A percentile compares a stretch with the other conserved stretches of the same genome.
phyloP scores from a whole-genome alignment of 2,888 invertebrate species.

The Synanthedon vespiformis region DNA sequence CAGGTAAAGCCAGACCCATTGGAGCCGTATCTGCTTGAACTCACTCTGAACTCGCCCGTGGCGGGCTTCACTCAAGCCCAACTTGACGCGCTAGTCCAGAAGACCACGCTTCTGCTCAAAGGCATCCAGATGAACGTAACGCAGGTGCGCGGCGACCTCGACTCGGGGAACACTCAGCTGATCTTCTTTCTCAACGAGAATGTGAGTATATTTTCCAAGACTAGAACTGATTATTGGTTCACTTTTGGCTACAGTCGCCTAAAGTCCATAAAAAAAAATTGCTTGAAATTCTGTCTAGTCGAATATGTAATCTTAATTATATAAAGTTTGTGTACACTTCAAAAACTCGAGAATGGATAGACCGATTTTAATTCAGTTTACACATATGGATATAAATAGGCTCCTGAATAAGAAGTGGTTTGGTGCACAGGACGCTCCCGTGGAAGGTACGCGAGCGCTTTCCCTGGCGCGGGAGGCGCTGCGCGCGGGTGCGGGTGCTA shows the following conservation, averaged over 20 bases:
- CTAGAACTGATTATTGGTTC: too few relatives aligned
- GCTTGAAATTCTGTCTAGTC: too few relatives aligned
- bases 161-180: conserved; percentile 73
- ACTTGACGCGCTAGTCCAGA: conserved; percentile 81
- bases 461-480: conserved; percentile 22
- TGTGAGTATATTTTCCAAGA: conserved; percentile 27
- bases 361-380: not conserved
- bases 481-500: conserved; percentile 26
- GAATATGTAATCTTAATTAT: too few relatives aligned
- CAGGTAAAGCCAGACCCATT: conserved; percentile 83
- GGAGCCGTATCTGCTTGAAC: conserved; percentile 81
- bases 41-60: conserved; percentile 83
- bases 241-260: too few relatives aligned
- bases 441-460: conserved; percentile 30
- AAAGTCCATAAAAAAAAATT: too few relatives aligned
- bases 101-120: conserved; percentile 82
- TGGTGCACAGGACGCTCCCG: conserved; percentile 26
- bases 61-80: conserved; percentile 67
- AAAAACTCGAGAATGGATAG: too few relatives aligned
- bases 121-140: conserved; percentile 74
- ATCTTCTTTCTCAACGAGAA: conserved; percentile 77
- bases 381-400: not conserved
- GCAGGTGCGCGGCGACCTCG: conserved; percentile 69
- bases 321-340: too few relatives aligned
- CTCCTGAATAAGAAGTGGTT: not conserved